Conservation (phyloP, 2,113 vertebrate genomes). For the Catharus minimus region DNA sequence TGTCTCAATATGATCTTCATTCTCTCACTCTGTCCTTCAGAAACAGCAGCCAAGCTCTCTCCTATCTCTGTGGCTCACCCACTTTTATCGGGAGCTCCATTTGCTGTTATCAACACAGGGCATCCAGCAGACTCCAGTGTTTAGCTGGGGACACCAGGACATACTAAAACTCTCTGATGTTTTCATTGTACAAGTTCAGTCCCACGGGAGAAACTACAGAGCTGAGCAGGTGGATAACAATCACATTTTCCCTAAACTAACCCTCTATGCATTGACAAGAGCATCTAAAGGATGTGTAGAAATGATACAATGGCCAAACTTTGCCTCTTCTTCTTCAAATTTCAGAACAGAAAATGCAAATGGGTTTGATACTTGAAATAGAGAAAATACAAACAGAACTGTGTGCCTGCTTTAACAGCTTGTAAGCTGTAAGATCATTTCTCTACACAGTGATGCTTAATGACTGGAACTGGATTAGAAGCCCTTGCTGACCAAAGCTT, state of each 20-base stretch:
- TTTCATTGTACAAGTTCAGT: not conserved
- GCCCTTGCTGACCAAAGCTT: conserved; percentile 5
- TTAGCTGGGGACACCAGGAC: not conserved
- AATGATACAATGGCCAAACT: not conserved
- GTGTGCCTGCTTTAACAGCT: not conserved
- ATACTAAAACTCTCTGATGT: not conserved
- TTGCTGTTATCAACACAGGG: not conserved
- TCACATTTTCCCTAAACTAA: not conserved
- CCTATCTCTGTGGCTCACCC: not conserved
- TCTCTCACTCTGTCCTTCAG: not conserved
- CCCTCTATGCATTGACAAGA: not conserved
- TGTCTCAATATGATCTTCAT: rapidly evolving
- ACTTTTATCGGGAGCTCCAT: not conserved
- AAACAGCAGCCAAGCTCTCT: not conserved
- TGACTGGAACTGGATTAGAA: not conserved
- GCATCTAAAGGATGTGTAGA: not conserved
- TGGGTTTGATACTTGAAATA: not conserved
- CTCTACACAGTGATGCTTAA: rapidly evolving
- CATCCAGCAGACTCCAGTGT: not conserved
- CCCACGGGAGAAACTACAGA: not conserved
- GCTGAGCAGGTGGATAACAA: not conserved
- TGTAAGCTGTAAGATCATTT: not conserved
- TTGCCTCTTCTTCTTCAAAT: not conserved
- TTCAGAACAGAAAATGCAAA: not conserved
- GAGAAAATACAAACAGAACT: not conserved